Evolutionary conservation across 2,888 invertebrate genomes (phyloP), one percentile per base, ranked within the genome.

Genomic region (Diachrysia chrysitis): DNA sequence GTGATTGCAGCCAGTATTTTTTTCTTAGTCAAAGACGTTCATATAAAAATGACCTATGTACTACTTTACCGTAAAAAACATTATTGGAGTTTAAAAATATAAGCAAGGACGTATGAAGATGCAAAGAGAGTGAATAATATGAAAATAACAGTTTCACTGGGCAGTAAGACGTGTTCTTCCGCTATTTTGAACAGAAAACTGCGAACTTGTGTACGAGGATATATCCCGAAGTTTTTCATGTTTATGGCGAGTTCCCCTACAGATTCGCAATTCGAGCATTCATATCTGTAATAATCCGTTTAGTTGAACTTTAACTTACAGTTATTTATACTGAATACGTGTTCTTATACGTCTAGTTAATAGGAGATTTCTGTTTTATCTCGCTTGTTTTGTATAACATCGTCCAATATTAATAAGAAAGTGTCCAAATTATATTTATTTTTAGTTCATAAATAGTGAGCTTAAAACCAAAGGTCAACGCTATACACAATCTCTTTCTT

Each of bases 221-320:
- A 59, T 51, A 57, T 69, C 63, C 69, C 60, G 42, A 69, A 69
- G 62, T 65, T 64, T 66, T 64, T 69, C 69, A 62, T 67, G 66
- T 69, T 67, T 78, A 62, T 61, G 37, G 53, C 63, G 63, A 61
- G 55, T 68, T 60, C 61, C 56, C 63, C 23, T 37, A 60, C 63
- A 42, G 48, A 76, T 71, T 66, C 61, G 58, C 60, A 63, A 61
- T 42, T 56, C 60, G 32, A 55, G 35, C 58, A 77, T 63, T 65
- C 51, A 35, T 53, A 29, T 54, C 58, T 75, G 55, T 75, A 58
- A 75, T 62, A 75, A 75, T 61, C 64, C 29, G 55, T 76, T 73
- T 53, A 65, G 29, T 56, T 59, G 58, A 71, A 71, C 58, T 76
- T 76, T 55, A 62, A 62, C 35, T 61, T 14, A 32, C 46, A 51